Evolutionary conservation across 1,140 invertebrate species (phyloP), one percentile per base, ranked within the genome.

Genomic region (Planococcus citri): DNA sequence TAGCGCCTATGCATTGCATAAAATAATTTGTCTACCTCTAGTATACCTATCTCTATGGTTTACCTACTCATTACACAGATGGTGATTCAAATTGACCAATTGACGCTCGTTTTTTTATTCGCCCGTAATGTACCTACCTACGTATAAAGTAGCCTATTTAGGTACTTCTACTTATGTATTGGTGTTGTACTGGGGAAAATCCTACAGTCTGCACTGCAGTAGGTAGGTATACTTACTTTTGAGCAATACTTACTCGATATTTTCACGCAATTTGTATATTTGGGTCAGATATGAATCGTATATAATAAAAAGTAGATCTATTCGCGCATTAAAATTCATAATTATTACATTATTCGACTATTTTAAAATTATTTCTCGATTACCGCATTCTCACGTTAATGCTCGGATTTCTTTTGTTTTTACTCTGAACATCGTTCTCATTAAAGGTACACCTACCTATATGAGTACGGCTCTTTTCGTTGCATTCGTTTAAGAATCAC

Each of bases 211-310:
- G n/a, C n/a, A n/a, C n/a, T n/a, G n/a, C n/a, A n/a, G n/a, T n/a
- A n/a, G n/a, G n/a, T n/a, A n/a, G n/a, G 29, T 33, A 33, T 33
- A 33, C 29, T 33, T 33, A 33, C 29, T 51, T 17, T 51, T n/a
- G 17, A 20, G 41, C n/a, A 51, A 51, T 51, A 33, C 12, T 33
- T n/a, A n/a, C 29, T 12, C 3, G 3, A 33, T 33, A 51, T 51
- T 51, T 51, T 51, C 41, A 51, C 41, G 41, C 41, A 51, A 51
- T 51, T 9, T 51, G 12, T 51, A 51, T 51, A 51, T 51, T 51
- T 51, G 41, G 41, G 41, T 51, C 41, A 51, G n/a, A 51, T 51
- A 51, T 51, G 17, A 51, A 51, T 51, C 41, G n/a, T n/a, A n/a
- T n/a, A n/a, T n/a, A n/a, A 20, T n/a, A 51, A 51, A 14, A 51